Percentiles rank a stretch among this genome's conserved stretches.
Conservation (phyloP, 2,797 vertebrate species). For the Helostoma temminkii region DNA sequence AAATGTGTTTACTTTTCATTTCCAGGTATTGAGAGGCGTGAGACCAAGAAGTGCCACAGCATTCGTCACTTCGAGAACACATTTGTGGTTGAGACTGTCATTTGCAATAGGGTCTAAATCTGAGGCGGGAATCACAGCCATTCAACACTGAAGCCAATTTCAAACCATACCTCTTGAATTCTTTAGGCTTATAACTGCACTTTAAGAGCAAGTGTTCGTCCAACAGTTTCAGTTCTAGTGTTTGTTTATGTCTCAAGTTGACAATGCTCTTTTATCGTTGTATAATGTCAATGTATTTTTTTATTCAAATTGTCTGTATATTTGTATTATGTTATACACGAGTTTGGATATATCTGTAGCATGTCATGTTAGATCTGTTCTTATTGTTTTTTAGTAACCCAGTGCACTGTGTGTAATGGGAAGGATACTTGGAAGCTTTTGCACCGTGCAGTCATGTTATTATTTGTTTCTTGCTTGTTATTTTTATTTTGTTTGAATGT, state of each 20-base stretch:
- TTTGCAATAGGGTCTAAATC: constrained; percentile 88
- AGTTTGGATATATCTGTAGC: constrained; percentile 72
- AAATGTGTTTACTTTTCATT: constrained; percentile 25
- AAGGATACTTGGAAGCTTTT: constrained; percentile 41
- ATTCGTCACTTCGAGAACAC: constrained; percentile 97
- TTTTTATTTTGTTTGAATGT: constrained; percentile 69
- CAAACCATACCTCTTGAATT: constrained; percentile 82
- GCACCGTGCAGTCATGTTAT: constrained; percentile 40
- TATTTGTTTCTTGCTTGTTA: constrained; percentile 41
- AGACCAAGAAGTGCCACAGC: constrained; percentile 86
- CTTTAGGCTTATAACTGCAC: constrained; percentile 84
- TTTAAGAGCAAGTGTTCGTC: constrained; percentile 81
- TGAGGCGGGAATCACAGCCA: constrained; percentile 57
- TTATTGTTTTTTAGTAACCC: constrained; percentile 22
- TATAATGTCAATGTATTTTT: constrained; percentile 52
- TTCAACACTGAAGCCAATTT: constrained; percentile 73
- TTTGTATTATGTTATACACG: constrained; percentile 47
- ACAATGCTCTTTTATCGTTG: constrained; percentile 51
- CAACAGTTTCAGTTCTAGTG: constrained; percentile 40
- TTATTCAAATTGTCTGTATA: constrained; percentile 52
- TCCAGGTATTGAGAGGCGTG: constrained; percentile 90
- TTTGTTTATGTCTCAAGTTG: constrained; percentile 50
- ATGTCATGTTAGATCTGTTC: constrained; percentile 45
- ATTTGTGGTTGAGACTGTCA: constrained; percentile 94
- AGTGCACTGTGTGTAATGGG: constrained; percentile 46